A percentile compares a stretch with the other conserved stretches of the same genome.
phyloP scores from a whole-genome alignment of 2,888 invertebrate species.

The Chirona hameri region DNA sequence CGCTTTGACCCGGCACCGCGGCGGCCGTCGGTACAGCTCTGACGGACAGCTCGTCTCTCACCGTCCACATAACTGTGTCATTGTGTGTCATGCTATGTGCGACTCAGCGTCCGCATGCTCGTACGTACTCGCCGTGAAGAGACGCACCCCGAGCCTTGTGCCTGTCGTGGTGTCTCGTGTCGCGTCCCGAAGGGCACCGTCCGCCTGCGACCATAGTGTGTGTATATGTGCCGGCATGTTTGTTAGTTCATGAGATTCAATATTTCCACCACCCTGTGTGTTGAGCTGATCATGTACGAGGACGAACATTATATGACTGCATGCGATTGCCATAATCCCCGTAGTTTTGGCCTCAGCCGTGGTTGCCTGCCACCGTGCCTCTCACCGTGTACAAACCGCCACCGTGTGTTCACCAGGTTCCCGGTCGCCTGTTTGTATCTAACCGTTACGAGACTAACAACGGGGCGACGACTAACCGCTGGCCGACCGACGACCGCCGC shows the following conservation, averaged over 20 bases:
- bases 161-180: too few relatives aligned
- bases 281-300: too few relatives aligned
- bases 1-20: neutral
- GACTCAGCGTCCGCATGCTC: neutral
- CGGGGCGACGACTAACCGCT: conserved; percentile 14
- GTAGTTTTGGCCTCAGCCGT: too few relatives aligned
- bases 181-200: too few relatives aligned
- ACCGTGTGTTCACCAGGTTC: neutral
- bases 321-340: too few relatives aligned
- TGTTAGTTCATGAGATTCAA: too few relatives aligned
- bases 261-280: too few relatives aligned
- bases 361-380: too few relatives aligned
- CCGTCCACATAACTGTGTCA: too few relatives aligned
- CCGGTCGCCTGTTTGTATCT: conserved; percentile 7
- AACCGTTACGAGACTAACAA: conserved; percentile 26
- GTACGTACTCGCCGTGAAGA: neutral
- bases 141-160: neutral
- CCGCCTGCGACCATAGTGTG: too few relatives aligned
- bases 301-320: too few relatives aligned
- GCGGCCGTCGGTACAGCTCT: neutral
- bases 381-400: neutral
- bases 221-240: too few relatives aligned
- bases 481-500: neutral
- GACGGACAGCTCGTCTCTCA: neutral
- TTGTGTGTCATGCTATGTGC: neutral